Base-by-base conservation (phyloP, 2,888 invertebrate species). In the Melanophora roralis region DNA sequence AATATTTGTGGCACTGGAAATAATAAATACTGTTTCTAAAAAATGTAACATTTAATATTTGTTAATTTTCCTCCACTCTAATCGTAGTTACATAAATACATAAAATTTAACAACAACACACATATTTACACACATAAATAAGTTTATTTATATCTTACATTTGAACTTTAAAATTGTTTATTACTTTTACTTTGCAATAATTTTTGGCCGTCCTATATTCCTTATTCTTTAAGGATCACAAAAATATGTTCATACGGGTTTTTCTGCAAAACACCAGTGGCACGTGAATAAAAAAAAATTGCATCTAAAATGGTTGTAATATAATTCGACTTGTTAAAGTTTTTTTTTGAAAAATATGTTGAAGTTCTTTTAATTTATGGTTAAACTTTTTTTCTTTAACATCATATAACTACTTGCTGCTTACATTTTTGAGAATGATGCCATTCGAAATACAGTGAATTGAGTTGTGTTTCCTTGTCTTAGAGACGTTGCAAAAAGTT, bases 321-420 rank as follows among this genome's bases (percentile, higher is more conserved):
- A 57, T 49, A 51, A 59, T 64, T 40, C 71, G 59, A 64, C 43
- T 71, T 71, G 65, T 65, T 60, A 11, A 71, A 36, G 12, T 36
- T 51, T 57, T 43, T 11, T 47, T 68, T 45, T 4, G 1, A 36
- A 64, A 69, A 64, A 71, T 43, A 65, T 77, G 59, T 27, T 65
- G 43, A 67, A 71, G 59, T 59, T 67, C 51, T 34, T 7, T 67
- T 78, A 78, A 77, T 77, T 77, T 77, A 72, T 65, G 19, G 45
- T 14, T 34, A 49, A 45, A 14, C 27, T n/a, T 55, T 69, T 74
- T 59, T 59, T 55, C 21, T 67, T 51, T 62, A 36, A 36, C 11
- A 59, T 69, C 21, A 36, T 68, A 2, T 47, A 8, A 21, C 45
- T 45, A 27, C 27, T 43, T 43, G 4, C 32, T 36, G 6, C 9